Base-by-base conservation (phyloP, 2,113 vertebrate species). In the Periophthalmodon schlosseri region DNA sequence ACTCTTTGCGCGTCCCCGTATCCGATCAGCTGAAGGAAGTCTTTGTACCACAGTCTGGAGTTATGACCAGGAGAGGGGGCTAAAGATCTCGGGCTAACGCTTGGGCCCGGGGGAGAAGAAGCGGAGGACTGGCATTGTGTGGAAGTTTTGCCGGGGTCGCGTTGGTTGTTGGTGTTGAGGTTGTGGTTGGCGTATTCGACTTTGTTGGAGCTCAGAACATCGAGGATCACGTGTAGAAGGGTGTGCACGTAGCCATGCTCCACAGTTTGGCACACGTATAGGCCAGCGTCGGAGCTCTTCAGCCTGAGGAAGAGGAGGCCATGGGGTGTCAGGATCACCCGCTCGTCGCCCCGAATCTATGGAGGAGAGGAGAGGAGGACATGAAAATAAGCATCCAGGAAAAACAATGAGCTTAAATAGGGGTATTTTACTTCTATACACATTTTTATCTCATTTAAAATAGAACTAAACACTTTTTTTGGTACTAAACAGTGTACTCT, bases 21-120 rank as follows among this genome's bases (percentile, higher is more conserved):
- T 69, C 97, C 98, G 73, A 99, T 96, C 36, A 98, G 86, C 87
- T 99, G 97, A 73, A 99, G 93, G 82, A 99, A 97, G 69, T 99
- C 97, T 74, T 99, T 99, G 85, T 99, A 99, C 97, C 98, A 99
- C 1, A 95, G 92, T 78, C 90, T 95, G 61, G 90, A 90, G 7
- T 86, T 92, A 82, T 66, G 94, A 23, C 91, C 88, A 20, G 92
- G 68, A 7, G 94, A 91, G 0, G 82, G 82, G 1, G 91, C 91
- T 4, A 93, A 94, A 86, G 91, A 92, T 91, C 93, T 94, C 71
- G 88, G 94, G 75, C 91, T 93, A 89, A 79, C 58, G 81, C 87
- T 87, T n/a, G 84, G 88, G 46, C 72, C 78, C 8, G 34, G 82
- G 34, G n/a, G 85, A 63, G 44, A n/a, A 23, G 85, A 77, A 24